Percentiles rank a stretch among this genome's conserved stretches.
These are phyloP conservation scores for Cebidichthys violaceus DNA, from an alignment of 2,113 vertebrate genomes.

Conservation along the genomic window DNA sequence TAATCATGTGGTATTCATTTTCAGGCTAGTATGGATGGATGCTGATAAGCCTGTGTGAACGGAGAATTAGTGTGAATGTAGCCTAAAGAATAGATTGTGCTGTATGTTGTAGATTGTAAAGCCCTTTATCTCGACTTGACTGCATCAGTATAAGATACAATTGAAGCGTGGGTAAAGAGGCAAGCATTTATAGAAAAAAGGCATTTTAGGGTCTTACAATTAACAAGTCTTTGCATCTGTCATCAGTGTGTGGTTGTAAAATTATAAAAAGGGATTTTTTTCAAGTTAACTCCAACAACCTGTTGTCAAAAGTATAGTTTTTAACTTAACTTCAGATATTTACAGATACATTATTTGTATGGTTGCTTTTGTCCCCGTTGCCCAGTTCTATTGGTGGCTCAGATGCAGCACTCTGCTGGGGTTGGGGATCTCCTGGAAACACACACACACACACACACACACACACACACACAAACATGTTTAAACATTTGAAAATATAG, in stretches of 20 bases:
- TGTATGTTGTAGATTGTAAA: not conserved
- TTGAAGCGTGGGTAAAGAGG: not conserved
- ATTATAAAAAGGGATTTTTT: not conserved
- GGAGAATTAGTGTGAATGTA: too few species aligned
- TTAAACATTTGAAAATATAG: conserved; percentile 4
- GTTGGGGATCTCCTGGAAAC: conserved; percentile 20
- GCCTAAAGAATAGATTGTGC: not conserved
- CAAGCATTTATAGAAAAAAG: too few species aligned
- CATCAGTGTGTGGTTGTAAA: not conserved
- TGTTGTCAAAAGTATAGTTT: not conserved
- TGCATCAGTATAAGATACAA: not conserved
- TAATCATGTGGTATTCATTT: too few species aligned
- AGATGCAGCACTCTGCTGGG: conserved; percentile 10
- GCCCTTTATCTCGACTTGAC: not conserved
- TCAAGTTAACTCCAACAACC: not conserved
- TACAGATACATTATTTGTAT: not conserved
- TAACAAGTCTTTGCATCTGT: not conserved
- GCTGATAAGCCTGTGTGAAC: too few species aligned
- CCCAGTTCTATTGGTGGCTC: conserved; percentile 47
- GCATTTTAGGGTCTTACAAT: not conserved
- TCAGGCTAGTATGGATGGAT: too few species aligned
- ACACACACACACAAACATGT: not conserved
- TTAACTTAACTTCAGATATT: not conserved
- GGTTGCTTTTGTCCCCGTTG: not conserved
- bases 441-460: conserved; percentile 20